Evolutionary conservation across 2,797 vertebrate species (phyloP).

Genomic region (Pipistrellus kuhlii): DNA sequence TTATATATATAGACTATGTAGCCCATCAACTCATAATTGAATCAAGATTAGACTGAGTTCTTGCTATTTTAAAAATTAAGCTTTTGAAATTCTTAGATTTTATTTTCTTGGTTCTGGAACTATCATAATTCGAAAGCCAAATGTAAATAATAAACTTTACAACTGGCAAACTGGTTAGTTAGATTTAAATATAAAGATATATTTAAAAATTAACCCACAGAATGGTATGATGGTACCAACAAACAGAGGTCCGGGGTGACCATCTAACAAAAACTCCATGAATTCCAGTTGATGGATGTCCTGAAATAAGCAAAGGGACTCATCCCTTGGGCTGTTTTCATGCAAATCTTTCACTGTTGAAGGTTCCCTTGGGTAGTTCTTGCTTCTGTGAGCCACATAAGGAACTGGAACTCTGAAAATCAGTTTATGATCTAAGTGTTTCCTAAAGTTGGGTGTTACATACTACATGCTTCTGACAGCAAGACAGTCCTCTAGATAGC

Average conservation of each 20-base stretch:
- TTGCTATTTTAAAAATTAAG: constrained; percentile 63
- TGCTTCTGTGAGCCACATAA: constrained; percentile 11
- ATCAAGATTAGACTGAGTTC: background rate
- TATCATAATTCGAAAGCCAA: constrained; percentile 50
- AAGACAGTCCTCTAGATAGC: constrained; percentile 25
- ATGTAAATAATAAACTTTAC: constrained; percentile 29
- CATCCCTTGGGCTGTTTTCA: background rate
- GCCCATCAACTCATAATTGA: background rate
- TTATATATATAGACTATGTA: background rate
- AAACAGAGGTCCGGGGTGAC: background rate
- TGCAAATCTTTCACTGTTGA: constrained; percentile 8
- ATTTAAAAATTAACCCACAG: constrained; percentile 43
- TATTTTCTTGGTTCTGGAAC: constrained; percentile 34
- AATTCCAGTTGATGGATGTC: background rate
- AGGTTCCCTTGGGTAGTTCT: constrained; percentile 8
- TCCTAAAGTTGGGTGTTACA: background rate
- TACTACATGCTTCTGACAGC: background rate
- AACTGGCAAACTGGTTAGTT: constrained; percentile 9
- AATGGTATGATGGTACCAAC: background rate
- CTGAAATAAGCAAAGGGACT: constrained; percentile 43
- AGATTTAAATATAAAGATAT: constrained; percentile 6
- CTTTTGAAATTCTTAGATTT: constrained; percentile 58
- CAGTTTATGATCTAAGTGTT: constrained; percentile 31
- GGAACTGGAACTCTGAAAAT: constrained; percentile 49
- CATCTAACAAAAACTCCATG: background rate